Conservation (phyloP, 2,797 vertebrate species). For the Anguilla obscura region DNA sequence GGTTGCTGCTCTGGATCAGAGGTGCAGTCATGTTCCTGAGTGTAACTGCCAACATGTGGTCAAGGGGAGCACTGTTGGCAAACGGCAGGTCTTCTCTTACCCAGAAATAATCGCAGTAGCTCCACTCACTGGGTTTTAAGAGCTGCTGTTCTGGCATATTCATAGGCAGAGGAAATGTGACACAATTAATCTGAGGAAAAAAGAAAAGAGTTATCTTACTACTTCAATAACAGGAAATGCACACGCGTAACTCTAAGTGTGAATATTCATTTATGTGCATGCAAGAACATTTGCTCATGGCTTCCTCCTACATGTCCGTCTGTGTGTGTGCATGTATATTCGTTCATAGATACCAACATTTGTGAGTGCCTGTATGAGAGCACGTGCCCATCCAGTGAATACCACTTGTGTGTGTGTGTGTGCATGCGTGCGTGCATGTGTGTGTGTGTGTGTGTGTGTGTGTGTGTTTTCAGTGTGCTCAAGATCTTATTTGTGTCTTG, state of each 20-base stretch:
- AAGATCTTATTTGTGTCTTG: neutral
- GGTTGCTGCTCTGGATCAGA: neutral
- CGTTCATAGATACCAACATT: neutral
- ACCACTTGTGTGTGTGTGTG: neutral
- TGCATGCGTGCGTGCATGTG: neutral
- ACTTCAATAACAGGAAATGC: neutral
- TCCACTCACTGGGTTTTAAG: constrained; percentile 94
- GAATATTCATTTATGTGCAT: neutral
- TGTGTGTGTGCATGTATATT: neutral
- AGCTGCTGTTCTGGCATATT: constrained; percentile 90
- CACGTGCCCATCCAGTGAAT: neutral
- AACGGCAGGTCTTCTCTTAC: constrained; percentile 66
- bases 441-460: neutral
- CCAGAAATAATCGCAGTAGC: constrained; percentile 99
- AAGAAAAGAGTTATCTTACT: neutral
- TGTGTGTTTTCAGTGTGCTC: neutral
- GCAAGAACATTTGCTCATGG: neutral
- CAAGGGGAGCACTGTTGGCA: neutral
- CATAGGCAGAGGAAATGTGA: constrained; percentile 89
- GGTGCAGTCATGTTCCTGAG: neutral
- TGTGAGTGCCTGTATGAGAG: neutral
- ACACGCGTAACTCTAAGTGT: neutral
- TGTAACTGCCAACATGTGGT: neutral
- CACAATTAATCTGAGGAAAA: constrained; percentile 84
- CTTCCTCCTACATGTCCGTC: neutral